Evolutionary conservation across 2,113 vertebrate species (phyloP).

Genomic region (Toxotes jaculatrix): DNA sequence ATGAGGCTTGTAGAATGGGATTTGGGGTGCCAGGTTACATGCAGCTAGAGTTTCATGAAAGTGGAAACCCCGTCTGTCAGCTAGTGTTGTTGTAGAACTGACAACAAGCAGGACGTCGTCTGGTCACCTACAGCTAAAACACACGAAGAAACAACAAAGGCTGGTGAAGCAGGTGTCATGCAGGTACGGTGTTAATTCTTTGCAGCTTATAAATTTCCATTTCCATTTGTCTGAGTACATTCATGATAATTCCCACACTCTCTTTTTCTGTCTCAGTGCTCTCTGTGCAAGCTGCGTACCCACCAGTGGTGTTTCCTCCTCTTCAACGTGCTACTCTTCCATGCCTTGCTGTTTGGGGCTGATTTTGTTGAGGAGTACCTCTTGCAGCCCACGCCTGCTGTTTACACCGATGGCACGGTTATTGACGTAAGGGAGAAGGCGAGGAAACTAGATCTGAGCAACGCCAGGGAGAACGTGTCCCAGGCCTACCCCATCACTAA

Average conservation of each 20-base stretch:
- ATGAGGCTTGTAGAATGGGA: slow-evolving; percentile 26
- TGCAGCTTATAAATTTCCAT: not conserved
- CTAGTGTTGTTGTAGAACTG: slow-evolving; percentile 42
- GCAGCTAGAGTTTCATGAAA: slow-evolving; percentile 71
- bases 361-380: slow-evolving; percentile 94
- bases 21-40: slow-evolving; percentile 63
- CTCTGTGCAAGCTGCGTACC: slow-evolving; percentile 88
- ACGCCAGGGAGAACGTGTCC: slow-evolving; percentile 84
- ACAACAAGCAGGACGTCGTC: not conserved
- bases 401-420: slow-evolving; percentile 85
- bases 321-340: slow-evolving; percentile 91
- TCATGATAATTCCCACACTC: not conserved
- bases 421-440: slow-evolving; percentile 88
- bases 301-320: slow-evolving; percentile 96
- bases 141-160: slow-evolving; percentile 25
- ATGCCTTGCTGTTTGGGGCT: slow-evolving; percentile 90
- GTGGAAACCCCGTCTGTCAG: slow-evolving; percentile 64
- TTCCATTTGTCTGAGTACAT: not conserved
- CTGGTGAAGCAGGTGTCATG: slow-evolving; percentile 56
- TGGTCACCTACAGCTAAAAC: slow-evolving; percentile 11
- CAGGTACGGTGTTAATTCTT: slow-evolving; percentile 62
- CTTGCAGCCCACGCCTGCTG: slow-evolving; percentile 84
- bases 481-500: slow-evolving; percentile 77
- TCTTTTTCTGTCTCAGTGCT: slow-evolving; percentile 75
- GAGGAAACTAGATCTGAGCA: slow-evolving; percentile 84